These are phyloP conservation scores for Eupelmus urozonus DNA, from an alignment of 2,888 invertebrate species.

Conservation along the genomic window DNA sequence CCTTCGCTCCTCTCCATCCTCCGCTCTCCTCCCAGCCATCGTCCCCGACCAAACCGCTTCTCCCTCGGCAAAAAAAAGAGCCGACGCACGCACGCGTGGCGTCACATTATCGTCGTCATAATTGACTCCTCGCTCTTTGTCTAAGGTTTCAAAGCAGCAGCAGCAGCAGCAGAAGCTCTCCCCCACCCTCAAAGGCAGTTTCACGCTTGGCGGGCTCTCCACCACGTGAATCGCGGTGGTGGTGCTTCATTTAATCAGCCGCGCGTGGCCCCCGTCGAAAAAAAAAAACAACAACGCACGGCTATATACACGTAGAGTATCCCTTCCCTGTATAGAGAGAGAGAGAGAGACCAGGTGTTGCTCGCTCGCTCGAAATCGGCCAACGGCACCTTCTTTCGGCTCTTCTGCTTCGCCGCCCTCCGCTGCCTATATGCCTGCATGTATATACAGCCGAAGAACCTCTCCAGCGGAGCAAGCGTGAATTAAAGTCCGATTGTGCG, in stretches of 20 bases:
- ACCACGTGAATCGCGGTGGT: conserved; percentile 42
- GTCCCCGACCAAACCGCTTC: neutral
- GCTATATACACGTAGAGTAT: neutral
- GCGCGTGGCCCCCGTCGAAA: conserved; percentile 21
- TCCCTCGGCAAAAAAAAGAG: neutral
- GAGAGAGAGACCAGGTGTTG: conserved; percentile 42
- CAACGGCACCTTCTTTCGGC: conserved; percentile 24
- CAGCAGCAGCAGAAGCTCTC: neutral
- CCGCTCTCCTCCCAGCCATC: neutral
- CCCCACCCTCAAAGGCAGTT: conserved; percentile 26
- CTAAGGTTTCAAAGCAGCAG: conserved; percentile 42
- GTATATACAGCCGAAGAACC: neutral
- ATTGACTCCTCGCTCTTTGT: conserved; percentile 36
- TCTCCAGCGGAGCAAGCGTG: conserved; percentile 41
- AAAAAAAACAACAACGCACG: neutral
- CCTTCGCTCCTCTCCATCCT: no score
- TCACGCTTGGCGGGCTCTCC: conserved; percentile 44
- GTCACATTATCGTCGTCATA: conserved; percentile 15
- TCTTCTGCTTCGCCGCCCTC: neutral
- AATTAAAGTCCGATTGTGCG: conserved; percentile 42
- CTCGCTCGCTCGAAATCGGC: conserved; percentile 13
- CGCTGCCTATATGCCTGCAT: neutral
- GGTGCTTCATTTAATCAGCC: conserved; percentile 58
- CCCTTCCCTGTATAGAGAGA: no score
- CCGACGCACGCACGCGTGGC: neutral